These are phyloP conservation scores for Scomber scombrus DNA, from an alignment of 2,113 vertebrate genomes.

Conservation along the genomic window DNA sequence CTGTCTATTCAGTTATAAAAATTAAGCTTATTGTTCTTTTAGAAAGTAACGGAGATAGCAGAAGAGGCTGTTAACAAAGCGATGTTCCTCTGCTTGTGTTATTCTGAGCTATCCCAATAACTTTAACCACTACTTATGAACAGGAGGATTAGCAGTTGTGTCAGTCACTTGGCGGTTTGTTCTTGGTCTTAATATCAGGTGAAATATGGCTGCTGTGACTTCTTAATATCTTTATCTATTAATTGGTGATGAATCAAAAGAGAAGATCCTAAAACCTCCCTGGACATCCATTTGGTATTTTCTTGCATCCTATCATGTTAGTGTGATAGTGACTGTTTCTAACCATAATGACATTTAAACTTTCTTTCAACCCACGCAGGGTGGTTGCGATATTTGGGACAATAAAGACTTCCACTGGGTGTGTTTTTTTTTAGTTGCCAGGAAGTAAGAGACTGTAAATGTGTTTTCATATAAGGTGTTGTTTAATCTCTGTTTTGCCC, in stretches of 20 bases:
- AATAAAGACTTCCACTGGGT: neutral
- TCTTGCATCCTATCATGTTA: neutral
- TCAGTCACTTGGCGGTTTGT: neutral
- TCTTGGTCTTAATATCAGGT: conserved; percentile 3
- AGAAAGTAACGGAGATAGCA: neutral
- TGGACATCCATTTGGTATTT: neutral
- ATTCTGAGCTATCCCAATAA: neutral
- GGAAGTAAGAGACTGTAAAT: neutral
- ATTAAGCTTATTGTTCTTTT: neutral
- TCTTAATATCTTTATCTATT: conserved; percentile 12
- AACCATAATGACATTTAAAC: conserved; percentile 3
- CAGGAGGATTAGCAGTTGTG: neutral
- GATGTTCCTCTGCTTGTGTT: neutral
- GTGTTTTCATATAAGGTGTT: neutral
- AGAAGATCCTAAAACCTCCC: neutral
- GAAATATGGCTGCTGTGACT: neutral
- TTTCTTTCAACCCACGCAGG: neutral
- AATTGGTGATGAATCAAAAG: neutral
- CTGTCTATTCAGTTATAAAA: neutral
- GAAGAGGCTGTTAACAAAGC: conserved; percentile 2
- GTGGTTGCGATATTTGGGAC: neutral
- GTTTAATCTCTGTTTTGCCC: neutral
- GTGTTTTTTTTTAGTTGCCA: neutral
- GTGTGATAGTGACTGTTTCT: neutral
- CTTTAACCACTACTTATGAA: neutral